Evolutionary conservation across 2,113 vertebrate species (phyloP).

Genomic region (Paedocypris sp.): DNA sequence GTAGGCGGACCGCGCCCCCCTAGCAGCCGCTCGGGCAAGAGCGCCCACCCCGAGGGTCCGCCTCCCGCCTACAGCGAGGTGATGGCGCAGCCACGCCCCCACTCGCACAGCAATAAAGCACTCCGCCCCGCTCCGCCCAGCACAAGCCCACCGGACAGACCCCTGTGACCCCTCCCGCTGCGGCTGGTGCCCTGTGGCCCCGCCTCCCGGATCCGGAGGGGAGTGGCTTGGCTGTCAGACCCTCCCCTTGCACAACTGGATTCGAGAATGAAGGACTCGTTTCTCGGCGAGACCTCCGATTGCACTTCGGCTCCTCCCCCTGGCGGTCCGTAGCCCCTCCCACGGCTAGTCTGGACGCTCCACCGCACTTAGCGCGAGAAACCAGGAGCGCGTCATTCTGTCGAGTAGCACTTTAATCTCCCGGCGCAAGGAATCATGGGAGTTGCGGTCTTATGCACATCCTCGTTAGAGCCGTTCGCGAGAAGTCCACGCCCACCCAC

Average conservation of each 20-base stretch:
- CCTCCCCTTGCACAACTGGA: constrained; percentile 37
- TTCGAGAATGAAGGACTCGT: constrained; percentile 43
- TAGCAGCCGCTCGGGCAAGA: constrained; percentile 93
- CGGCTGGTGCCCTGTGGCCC: constrained; percentile 11
- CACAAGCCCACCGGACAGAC: constrained; percentile 65
- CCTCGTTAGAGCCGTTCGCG: no score
- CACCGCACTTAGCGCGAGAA: no score
- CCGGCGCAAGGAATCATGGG: constrained; percentile 30
- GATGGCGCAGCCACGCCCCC: constrained; percentile 78
- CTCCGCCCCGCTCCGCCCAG: constrained; percentile 42
- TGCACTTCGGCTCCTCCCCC: neutral
- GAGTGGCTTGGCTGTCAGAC: constrained; percentile 16
- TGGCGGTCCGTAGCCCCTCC: no score
- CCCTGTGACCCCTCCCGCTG: constrained; percentile 55
- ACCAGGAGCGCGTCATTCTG: no score
- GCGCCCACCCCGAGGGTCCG: constrained; percentile 83
- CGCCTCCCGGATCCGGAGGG: constrained; percentile 13
- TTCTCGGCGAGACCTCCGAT: constrained; percentile 15
- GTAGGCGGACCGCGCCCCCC: constrained; percentile 82
- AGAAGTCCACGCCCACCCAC: no score
- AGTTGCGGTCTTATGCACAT: constrained; percentile 37
- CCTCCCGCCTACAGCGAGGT: constrained; percentile 96
- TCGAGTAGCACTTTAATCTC: constrained; percentile 42
- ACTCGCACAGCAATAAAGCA: constrained; percentile 80
- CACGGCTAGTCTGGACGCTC: no score